Evolutionary conservation across 2,797 vertebrate species (phyloP), one percentile per base, ranked within the genome.

Genomic region (Enteromius mattozi): DNA sequence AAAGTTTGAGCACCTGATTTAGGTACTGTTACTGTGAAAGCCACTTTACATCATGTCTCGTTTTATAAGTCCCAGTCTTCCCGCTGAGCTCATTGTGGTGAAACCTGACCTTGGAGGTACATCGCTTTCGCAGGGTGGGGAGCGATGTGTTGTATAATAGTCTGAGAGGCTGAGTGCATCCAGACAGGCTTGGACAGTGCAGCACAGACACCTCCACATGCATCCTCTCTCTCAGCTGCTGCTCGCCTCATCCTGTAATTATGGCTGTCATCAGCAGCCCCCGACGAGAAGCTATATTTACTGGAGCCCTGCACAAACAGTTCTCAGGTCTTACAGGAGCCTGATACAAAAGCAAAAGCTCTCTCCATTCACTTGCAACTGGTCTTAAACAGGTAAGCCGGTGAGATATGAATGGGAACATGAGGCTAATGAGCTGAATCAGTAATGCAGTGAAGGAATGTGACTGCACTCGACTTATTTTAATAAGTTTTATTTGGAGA

Each of bases 281-380:
- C 92, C 87, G 87, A 92, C 90, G 85, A 91, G 91, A 84, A n/a
- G 92, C 93, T 95, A 93, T 94, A 94, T 94, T 93, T 95, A 95
- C 91, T 56, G 75, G 45, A 65, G 82, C 74, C 45, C 30, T 51
- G n/a, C 33, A 71, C 85, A 89, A 86, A 83, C 78, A 85, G 70
- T 82, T 81, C 72, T 75, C 71, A 63, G 10, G 51, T 27, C 88
- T 88, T 89, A 81, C 83, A 89, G 76, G 42, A 84, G 78, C 69
- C 72, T 27, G 59, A 63, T 33, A 79, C 78, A 63, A 77, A 85
- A 79, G 33, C 30, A 63, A 45, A 71, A 21, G 40, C 51, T 72
- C 70, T 56, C 65, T 78, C 47, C 72, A 69, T 45, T 83, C 56
- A 78, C 66, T 78, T 69, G 51, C 61, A 68, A 54, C 54, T 87